Base-by-base conservation (phyloP, 2,797 vertebrate species). In the Sciaenops ocellatus region DNA sequence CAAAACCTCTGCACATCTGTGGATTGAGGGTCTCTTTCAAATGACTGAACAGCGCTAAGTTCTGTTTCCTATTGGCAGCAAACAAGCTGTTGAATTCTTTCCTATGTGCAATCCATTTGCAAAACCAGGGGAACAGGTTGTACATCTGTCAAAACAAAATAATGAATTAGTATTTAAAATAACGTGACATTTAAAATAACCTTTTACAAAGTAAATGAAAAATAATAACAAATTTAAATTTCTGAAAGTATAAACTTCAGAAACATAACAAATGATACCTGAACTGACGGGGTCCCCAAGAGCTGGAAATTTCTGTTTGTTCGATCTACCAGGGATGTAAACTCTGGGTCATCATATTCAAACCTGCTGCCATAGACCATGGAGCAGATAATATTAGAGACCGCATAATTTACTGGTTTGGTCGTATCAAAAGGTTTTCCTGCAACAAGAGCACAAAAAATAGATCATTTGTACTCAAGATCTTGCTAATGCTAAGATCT, bases 351-450 rank as follows among this genome's bases (percentile, higher is more conserved):
- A 1, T 75, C 44, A 3, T 88, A 86, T 20, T 88, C 69, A 66
- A 85, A 91, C 26, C 87, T 84, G 77, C 38, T 78, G 47, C 85
- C 86, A 2, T 79, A 91, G 6, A 87, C 76, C 3, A 91, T 59
- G 30, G 85, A 87, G 73, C 73, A 79, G 68, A 91, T 83, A 2
- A 91, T 75, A 50, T 91, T 90, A 5, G 82, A 80, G 5, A 80
- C 64, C 0, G 88, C 55, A 0, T 22, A 57, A 47, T 62, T 66
- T 4, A 89, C 0, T 0, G 64, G 24, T 7, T 47, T 42, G 1
- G 28, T 65, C 0, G 52, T 28, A 20, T 82, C 80, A 47, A 88
- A 81, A 8, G 84, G 34, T 28, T 85, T 18, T 38, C 84, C 86
- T 89, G 50, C 1, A 47, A 54, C 4, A 11, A 10, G 1, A 54